phyloP scores from a whole-genome alignment of 2,797 vertebrate genomes.

The Phrynocephalus forsythii region DNA sequence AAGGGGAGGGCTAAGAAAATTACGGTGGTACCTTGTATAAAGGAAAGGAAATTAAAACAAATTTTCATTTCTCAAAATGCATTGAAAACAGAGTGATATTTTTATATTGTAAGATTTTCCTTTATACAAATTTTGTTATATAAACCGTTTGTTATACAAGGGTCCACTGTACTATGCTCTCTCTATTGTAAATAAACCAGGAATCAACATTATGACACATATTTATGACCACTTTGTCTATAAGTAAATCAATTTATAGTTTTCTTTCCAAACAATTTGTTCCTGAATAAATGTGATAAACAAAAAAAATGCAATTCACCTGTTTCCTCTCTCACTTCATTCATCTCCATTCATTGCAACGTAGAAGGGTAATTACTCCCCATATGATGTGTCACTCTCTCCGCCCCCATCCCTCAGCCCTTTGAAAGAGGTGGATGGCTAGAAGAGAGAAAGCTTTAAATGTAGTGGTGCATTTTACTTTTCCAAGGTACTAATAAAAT shows the following conservation, averaged over 20 bases:
- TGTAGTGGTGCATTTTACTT: not conserved
- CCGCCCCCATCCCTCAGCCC: not conserved
- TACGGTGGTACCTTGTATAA: no score
- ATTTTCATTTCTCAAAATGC: no score
- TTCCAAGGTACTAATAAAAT: not conserved
- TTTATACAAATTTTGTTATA: no score
- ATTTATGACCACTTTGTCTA: not conserved
- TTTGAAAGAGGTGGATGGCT: not conserved
- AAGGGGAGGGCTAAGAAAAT: not conserved
- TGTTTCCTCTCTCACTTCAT: not conserved
- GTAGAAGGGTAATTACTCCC: no score
- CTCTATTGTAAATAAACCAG: not conserved
- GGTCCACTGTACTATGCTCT: not conserved
- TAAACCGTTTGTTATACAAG: no score
- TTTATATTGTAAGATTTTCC: no score
- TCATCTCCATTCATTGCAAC: not conserved
- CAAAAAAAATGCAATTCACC: not conserved
- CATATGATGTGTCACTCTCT: not conserved
- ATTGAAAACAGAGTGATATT: no score
- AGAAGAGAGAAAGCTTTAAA: not conserved
- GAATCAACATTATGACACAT: not conserved
- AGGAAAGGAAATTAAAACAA: no score
- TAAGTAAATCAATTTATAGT: not conserved
- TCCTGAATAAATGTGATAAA: conserved; percentile 4
- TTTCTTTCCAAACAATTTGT: no score